Evolutionary conservation across 2,888 invertebrate genomes (phyloP), one percentile per base, ranked within the genome.

Genomic region (Agonopterix alstromeriana): DNA sequence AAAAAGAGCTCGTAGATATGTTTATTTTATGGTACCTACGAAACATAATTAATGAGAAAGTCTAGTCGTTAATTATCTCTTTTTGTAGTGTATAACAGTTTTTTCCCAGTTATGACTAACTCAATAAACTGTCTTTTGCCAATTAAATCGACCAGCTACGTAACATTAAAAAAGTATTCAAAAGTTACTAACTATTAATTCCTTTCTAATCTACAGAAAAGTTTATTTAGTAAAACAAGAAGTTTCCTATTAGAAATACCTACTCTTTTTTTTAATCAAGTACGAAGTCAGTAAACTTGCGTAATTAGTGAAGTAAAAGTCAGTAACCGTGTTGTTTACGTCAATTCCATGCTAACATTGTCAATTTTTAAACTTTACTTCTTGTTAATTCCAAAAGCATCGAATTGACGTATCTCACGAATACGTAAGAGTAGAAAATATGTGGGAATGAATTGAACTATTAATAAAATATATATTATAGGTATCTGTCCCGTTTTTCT

Each of bases 401-500:
- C 54, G 68, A 63, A 77, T 78, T 76, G 77, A 77, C 76, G 64
- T 72, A 57, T 76, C 59, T 57, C 75, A 70, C 68, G 65, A 65
- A 65, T 71, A 76, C 71, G 60, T 57, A 58, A 59, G 50, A 57
- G 63, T 67, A 67, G 65, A 60, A 58, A 61, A 55, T 57, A 61
- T 57, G 60, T 48, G 60, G 50, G 59, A 65, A 63, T 63, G 59
- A 60, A 70, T 64, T 65, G 57, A 59, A 57, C 55, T 61, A 62
- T 60, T 61, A 60, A 63, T 58, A 52, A 55, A 70, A 57, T 55
- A 51, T 56, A 57, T 47, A 46, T 53, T 50, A 53, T 73, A 73
- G 64, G 65, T 74, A 72, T 70, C 63, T 74, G 70, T 80, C 74
- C 74, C 67, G 60, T 68, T 77, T 82, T 80, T 76, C 73, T 77